Percentiles rank a stretch among this genome's conserved stretches.
phyloP scores from a whole-genome alignment of 1,140 invertebrate genomes.

The Sinonovacula constricta region DNA sequence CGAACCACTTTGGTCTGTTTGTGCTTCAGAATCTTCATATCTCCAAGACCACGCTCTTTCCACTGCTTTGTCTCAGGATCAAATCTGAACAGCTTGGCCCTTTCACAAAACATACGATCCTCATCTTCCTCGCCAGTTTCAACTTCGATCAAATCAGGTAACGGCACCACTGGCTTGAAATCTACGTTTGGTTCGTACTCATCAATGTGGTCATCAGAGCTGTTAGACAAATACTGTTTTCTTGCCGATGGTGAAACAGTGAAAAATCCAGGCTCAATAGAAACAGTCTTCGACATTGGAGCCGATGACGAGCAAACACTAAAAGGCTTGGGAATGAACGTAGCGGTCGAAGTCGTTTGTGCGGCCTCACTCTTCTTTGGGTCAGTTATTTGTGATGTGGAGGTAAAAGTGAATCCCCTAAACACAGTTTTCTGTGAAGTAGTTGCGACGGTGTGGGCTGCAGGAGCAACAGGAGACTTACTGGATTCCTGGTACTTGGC shows the following conservation, averaged over 20 bases:
- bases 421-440: constrained; percentile 48
- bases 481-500: constrained; percentile 8
- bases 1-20: constrained; percentile 82
- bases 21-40: constrained; percentile 81
- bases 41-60: constrained; percentile 80
- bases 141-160: constrained; percentile 86
- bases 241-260: constrained; percentile 19
- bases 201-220: constrained; percentile 72
- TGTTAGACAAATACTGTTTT: constrained; percentile 15
- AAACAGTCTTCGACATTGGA: constrained; percentile 13
- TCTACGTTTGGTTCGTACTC: constrained; percentile 87
- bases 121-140: constrained; percentile 92
- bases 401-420: constrained; percentile 87
- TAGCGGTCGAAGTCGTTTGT: background rate
- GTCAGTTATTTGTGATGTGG: constrained; percentile 81
- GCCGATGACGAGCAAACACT: constrained; percentile 58
- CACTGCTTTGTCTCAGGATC: constrained; percentile 76
- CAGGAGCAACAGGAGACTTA: constrained; percentile 1
- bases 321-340: constrained; percentile 61
- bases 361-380: constrained; percentile 15
- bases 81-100: constrained; percentile 81
- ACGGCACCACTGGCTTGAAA: constrained; percentile 90
- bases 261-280: constrained; percentile 14
- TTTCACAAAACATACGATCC: constrained; percentile 81
- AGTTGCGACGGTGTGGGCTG: background rate